phyloP scores from a whole-genome alignment of 2,888 invertebrate species.

The Trissoscelio sp. region DNA sequence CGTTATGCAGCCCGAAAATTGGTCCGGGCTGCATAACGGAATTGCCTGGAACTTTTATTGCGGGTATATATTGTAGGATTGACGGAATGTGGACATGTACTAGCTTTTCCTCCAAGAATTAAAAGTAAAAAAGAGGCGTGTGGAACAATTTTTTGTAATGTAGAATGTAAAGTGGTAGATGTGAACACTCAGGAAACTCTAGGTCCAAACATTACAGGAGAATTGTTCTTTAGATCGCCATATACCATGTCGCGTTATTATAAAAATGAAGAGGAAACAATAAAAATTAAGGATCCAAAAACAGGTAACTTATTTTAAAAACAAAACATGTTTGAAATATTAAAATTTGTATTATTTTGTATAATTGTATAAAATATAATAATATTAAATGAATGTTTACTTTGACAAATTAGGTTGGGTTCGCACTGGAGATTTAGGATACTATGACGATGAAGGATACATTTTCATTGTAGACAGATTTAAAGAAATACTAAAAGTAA shows the following conservation, averaged over 20 bases:
- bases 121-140: slow-evolving; percentile 64
- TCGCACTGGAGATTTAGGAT: slow-evolving; percentile 76
- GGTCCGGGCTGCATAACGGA: no score
- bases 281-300: neutral
- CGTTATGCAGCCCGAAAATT: no score
- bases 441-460: slow-evolving; percentile 75
- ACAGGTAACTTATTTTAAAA: slow-evolving; percentile 40
- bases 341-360: neutral
- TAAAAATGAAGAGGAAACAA: slow-evolving; percentile 59
- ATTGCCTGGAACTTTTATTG: no score
- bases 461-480: slow-evolving; percentile 75
- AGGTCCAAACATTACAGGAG: slow-evolving; percentile 69
- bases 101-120: slow-evolving; percentile 16
- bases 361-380: neutral
- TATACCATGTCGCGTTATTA: slow-evolving; percentile 65
- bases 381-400: slow-evolving; percentile 1
- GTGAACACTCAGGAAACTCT: slow-evolving; percentile 59
- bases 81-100: slow-evolving; percentile 36
- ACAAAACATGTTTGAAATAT: no score
- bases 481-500: slow-evolving; percentile 75
- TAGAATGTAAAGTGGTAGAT: slow-evolving; percentile 70
- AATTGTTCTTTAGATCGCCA: slow-evolving; percentile 55
- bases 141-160: slow-evolving; percentile 68
- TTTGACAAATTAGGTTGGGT: slow-evolving; percentile 72
- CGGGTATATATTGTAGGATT: slow-evolving; percentile 40